These are phyloP conservation scores for Eupeodes luniger DNA, from an alignment of 2,888 invertebrate genomes.

Conservation along the genomic window DNA sequence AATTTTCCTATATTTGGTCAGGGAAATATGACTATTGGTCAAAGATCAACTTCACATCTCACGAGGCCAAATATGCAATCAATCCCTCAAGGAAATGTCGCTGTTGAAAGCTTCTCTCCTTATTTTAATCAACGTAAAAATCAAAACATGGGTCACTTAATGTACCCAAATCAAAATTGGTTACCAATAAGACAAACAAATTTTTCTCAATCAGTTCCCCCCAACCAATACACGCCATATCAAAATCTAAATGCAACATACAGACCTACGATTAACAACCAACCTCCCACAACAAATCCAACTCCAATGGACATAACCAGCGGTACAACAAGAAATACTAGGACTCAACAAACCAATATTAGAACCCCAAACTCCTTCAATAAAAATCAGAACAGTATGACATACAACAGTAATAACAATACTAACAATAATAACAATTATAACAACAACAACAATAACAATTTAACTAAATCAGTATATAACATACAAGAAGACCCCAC, in stretches of 20 bases:
- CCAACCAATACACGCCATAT: not conserved
- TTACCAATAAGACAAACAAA: slow-evolving; percentile 1
- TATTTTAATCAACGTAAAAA: not conserved
- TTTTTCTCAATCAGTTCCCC: not conserved
- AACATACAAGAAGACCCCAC: no score
- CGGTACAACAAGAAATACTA: no score
- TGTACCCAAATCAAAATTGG: not conserved
- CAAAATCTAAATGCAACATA: slow-evolving; percentile 4
- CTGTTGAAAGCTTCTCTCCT: not conserved
- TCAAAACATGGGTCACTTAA: not conserved
- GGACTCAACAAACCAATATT: no score
- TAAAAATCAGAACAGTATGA: no score
- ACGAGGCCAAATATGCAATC: not conserved
- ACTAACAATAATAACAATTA: not conserved
- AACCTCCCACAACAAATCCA: not conserved
- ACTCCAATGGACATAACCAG: not conserved
- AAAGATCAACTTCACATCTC: not conserved
- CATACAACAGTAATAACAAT: no score
- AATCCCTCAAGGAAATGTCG: not conserved
- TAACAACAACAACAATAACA: not conserved
- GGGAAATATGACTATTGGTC: not conserved
- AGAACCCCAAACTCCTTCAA: no score
- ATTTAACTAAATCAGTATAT: slow-evolving; percentile 1
- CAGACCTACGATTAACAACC: not conserved
- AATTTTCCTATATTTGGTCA: not conserved